Percentiles rank a stretch among this genome's conserved stretches.
phyloP scores from a whole-genome alignment of 2,888 invertebrate genomes.

The Oligia fasciuncula region DNA sequence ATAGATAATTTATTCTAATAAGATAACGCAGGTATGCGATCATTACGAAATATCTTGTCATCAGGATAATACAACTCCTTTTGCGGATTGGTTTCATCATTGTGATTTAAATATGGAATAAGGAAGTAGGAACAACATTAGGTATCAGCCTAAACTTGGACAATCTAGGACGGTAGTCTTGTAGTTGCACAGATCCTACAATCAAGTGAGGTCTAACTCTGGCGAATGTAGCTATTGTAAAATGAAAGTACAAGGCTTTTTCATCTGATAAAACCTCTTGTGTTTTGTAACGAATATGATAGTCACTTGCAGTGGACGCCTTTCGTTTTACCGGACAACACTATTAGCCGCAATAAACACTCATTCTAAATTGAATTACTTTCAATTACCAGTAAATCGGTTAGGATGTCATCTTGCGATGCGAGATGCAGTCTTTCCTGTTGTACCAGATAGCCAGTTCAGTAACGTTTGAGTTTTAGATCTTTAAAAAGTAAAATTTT shows the following conservation, averaged over 20 bases:
- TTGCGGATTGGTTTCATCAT: conserved; percentile 36
- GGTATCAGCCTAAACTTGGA: conserved; percentile 48
- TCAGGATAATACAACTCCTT: conserved; percentile 28
- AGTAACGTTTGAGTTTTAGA: conserved; percentile 47
- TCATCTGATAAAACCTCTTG: conserved; percentile 23
- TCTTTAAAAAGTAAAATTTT: conserved; percentile 53
- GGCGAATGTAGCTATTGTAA: conserved; percentile 24
- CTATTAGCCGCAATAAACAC: conserved; percentile 74
- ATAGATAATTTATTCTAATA: conserved; percentile 43
- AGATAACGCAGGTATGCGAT: conserved; percentile 54
- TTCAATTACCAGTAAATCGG: conserved; percentile 81
- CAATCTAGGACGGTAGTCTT: conserved; percentile 45
- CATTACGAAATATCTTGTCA: conserved; percentile 47
- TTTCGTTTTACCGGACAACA: conserved; percentile 72
- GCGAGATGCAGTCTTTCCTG: conserved; percentile 59
- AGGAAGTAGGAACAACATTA: conserved; percentile 39
- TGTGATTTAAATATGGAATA: conserved; percentile 48
- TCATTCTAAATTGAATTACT: conserved; percentile 79
- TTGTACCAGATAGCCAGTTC: conserved; percentile 58
- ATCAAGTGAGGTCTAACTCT: conserved; percentile 26
- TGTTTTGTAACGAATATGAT: conserved; percentile 52
- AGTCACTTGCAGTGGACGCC: conserved; percentile 55
- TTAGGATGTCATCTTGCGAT: conserved; percentile 76
- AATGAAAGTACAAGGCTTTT: conserved; percentile 37
- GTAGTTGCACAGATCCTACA: conserved; percentile 26